Conservation (phyloP, 2,797 vertebrate genomes). For the Glyptemys insculpta region DNA sequence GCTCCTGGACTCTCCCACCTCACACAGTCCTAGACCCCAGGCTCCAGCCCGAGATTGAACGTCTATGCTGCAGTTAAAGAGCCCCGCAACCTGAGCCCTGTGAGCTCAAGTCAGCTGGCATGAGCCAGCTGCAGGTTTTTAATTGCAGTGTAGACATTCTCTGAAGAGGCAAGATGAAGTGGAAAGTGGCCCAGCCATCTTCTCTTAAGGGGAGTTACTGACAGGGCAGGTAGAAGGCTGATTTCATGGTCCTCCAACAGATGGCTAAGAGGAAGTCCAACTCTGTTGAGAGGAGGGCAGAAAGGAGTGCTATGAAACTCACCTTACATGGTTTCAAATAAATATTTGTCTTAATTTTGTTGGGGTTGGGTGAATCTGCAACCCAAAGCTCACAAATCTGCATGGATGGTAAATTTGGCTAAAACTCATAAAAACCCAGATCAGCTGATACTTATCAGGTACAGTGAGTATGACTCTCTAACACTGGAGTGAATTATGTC, state of each 20-base stretch:
- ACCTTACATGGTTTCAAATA: background rate
- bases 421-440: background rate
- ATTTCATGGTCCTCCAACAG: rapidly evolving
- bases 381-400: background rate
- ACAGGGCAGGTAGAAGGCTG: background rate
- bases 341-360: background rate
- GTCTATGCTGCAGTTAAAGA: too few relatives aligned
- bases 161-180: background rate
- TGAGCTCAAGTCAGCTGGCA: too few relatives aligned
- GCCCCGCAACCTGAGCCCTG: too few relatives aligned
- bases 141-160: too few relatives aligned
- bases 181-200: background rate
- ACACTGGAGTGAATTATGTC: background rate
- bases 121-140: too few relatives aligned
- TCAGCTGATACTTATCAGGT: too few relatives aligned
- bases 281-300: background rate
- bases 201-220: background rate
- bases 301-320: background rate
- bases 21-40: too few relatives aligned
- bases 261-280: rapidly evolving
- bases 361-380: background rate
- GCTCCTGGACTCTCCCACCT: too few relatives aligned
- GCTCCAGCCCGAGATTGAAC: too few relatives aligned
- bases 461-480: too few relatives aligned
- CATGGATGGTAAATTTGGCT: background rate